Evolutionary conservation across 2,113 vertebrate species (phyloP), one percentile per base, ranked within the genome.

Genomic region (Nesogale talazaci): DNA sequence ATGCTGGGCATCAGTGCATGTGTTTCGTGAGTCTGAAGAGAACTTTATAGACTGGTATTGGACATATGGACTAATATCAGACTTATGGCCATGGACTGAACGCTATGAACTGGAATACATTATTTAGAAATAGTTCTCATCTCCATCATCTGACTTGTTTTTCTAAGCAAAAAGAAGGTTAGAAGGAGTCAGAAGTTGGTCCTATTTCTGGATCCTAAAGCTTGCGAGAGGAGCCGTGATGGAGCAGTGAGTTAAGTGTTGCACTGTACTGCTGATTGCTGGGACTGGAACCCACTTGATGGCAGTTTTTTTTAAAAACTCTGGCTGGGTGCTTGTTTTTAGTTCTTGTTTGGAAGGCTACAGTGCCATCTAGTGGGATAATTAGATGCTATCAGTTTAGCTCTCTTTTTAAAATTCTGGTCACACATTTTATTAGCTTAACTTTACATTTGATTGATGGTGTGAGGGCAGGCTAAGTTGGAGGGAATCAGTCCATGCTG

Each of bases 321-420:
- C 31, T 11, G 12, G 14, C 0, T 61, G 67, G 9, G 63, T 81
- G 46, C n/a, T 36, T 19, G 46, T 22, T 23, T 57, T 22, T 23
- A 17, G 29, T 77, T 80, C 46, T 46, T 20, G 8, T 94, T 94
- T 19, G 31, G 89, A 89, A 72, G 81, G n/a, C 89, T 8, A 92
- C 17, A 96, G 87, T 97, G 98, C 98, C 98, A 98, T 95, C 98
- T 98, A 87, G 97, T 97, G 98, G 97, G 19, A 63, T 86, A 65
- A 1, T 25, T 59, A 2, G 6, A 46, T 72, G 96, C 81, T 5
- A 69, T 65, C 63, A 65, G 63, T 65, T 65, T 65, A 65, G 25
- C 20, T 4, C 9, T 65, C 2, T 65, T 65, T 65, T 65, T 65
- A 7, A 1, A 65, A 65, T 34, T 65, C 42, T 27, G 61, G 74